Conservation (phyloP, 1,140 invertebrate species). For the Lithobius niger region DNA sequence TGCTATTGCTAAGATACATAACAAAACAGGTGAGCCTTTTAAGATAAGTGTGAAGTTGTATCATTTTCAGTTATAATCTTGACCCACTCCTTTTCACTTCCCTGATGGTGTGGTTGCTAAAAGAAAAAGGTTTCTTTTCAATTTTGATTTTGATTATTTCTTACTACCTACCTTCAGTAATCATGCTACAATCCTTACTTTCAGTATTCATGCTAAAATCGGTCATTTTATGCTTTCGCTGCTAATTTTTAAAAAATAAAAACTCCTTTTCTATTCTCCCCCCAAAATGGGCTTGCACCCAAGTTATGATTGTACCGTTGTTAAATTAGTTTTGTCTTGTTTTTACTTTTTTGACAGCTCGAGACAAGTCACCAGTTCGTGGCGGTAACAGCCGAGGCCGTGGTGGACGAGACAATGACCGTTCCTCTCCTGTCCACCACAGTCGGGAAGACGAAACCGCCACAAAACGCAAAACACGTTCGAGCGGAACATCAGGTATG, state of each 20-base stretch:
- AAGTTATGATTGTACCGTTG: not conserved
- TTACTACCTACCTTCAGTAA: no score
- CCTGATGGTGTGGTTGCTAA: no score
- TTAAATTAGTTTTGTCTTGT: not conserved
- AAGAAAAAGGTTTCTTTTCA: no score
- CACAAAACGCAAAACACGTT: constrained; percentile 17
- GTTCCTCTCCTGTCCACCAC: constrained; percentile 10
- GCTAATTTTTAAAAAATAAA: not conserved
- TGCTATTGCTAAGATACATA: not conserved
- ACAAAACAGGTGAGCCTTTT: not conserved
- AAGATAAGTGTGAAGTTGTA: not conserved
- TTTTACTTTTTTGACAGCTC: constrained; percentile 4
- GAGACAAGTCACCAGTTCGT: constrained; percentile 13
- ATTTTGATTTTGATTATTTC: no score
- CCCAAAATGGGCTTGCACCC: not conserved
- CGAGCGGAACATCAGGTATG: constrained; percentile 12
- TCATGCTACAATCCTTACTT: no score
- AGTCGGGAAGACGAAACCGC: constrained; percentile 12
- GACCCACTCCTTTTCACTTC: no score
- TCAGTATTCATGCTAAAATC: no score
- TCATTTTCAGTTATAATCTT: no score
- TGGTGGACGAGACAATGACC: constrained; percentile 12
- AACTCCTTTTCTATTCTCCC: not conserved
- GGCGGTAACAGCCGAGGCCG: constrained; percentile 12
- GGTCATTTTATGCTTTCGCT: not conserved